A percentile compares a stretch with the other conserved stretches of the same genome.
Conservation (phyloP, 2,797 vertebrate species). For the Dryobates pubescens region DNA sequence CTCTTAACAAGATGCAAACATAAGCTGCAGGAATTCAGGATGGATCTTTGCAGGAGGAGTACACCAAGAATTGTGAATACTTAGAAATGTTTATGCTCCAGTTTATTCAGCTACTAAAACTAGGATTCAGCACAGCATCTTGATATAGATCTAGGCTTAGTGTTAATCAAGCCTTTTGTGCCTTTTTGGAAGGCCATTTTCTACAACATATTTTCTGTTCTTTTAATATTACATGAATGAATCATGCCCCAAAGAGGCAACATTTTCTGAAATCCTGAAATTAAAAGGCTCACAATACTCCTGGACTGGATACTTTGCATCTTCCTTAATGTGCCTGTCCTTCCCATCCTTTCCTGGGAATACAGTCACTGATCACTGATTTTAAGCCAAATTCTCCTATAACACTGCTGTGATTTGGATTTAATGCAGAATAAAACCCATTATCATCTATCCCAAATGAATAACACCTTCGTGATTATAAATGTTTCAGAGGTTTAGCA, state of each 20-base stretch:
- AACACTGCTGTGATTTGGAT: background rate
- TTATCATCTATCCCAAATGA: background rate
- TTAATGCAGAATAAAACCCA: background rate
- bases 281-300: background rate
- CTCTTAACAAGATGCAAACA: background rate
- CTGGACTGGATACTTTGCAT: background rate
- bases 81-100: background rate
- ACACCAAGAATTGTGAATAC: background rate
- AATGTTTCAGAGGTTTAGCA: slow-evolving; percentile 16
- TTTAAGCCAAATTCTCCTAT: slow-evolving; percentile 19
- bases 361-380: background rate
- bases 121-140: background rate
- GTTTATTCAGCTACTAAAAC: background rate
- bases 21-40: background rate
- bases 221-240: background rate
- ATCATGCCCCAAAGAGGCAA: background rate
- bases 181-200: background rate
- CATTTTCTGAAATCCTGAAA: background rate
- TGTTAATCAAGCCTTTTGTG: background rate
- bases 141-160: background rate
- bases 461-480: background rate
- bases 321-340: background rate
- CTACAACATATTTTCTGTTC: background rate
- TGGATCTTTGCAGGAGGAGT: background rate
- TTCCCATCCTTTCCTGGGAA: background rate